Conservation (phyloP, 2,888 invertebrate species). For the Resseliella maxima region DNA sequence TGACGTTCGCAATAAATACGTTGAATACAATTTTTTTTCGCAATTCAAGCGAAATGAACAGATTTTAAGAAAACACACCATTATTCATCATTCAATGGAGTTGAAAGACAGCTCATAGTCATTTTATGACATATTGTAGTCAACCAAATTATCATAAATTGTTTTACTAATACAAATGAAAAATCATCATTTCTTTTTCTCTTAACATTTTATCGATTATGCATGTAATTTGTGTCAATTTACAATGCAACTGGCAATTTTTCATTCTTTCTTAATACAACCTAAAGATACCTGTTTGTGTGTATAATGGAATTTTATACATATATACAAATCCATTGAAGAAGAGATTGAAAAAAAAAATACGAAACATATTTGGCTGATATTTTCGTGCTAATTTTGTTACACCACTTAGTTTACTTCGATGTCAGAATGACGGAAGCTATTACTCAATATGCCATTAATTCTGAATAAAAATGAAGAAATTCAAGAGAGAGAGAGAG, state of each 20-base stretch:
- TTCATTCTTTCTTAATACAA: background rate
- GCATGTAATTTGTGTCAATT: conserved; percentile 36
- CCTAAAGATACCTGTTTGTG: too few relatives aligned
- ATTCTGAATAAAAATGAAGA: background rate
- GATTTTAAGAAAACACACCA: background rate
- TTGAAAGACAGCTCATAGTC: conserved; percentile 35
- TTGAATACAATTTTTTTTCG: background rate
- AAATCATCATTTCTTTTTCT: conserved; percentile 28
- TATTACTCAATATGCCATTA: background rate
- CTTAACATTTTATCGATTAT: conserved; percentile 7
- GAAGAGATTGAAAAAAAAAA: too few relatives aligned
- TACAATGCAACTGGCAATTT: background rate
- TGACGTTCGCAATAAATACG: background rate
- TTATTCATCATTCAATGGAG: conserved; percentile 41
- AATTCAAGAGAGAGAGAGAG: too few relatives aligned
- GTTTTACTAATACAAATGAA: conserved; percentile 34
- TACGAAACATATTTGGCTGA: background rate
- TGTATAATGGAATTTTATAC: too few relatives aligned
- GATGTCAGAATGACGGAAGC: background rate
- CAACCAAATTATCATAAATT: conserved; percentile 44
- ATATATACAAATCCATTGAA: too few relatives aligned
- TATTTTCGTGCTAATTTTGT: background rate
- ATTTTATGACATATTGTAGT: conserved; percentile 18
- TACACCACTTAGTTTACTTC: background rate
- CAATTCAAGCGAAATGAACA: background rate